Evolutionary conservation across 2,888 invertebrate genomes (phyloP).

Genomic region (Drosophila maculinotata): DNA sequence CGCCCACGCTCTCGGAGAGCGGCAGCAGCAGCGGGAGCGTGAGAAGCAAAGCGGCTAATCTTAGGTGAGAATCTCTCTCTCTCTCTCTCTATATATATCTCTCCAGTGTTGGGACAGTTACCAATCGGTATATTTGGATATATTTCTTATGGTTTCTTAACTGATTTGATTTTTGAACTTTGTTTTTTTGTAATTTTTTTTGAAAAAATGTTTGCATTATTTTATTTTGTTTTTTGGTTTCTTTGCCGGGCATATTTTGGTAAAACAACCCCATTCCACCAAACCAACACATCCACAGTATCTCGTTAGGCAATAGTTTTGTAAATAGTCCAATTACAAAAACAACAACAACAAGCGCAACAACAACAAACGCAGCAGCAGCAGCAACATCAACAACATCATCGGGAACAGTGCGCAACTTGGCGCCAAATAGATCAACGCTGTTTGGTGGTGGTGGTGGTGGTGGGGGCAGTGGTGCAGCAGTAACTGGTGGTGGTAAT

Average conservation of each 20-base stretch:
- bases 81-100: no score
- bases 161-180: conserved; percentile 10
- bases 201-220: conserved; percentile 31
- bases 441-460: conserved; percentile 76
- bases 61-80: conserved; percentile 77
- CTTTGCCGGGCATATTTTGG: conserved; percentile 64
- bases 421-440: conserved; percentile 84
- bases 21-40: conserved; percentile 80
- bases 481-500: conserved; percentile 42
- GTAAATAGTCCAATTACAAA: conserved; percentile 83
- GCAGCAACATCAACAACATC: conserved; percentile 46
- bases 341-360: conserved; percentile 59
- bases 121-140: neutral
- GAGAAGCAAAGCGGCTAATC: conserved; percentile 84
- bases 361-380: conserved; percentile 38
- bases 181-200: conserved; percentile 27
- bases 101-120: neutral
- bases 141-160: conserved; percentile 14
- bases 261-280: conserved; percentile 32
- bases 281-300: conserved; percentile 74
- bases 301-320: conserved; percentile 84
- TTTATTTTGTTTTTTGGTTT: conserved; percentile 52
- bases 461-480: conserved; percentile 20
- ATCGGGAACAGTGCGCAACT: conserved; percentile 67
- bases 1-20: conserved; percentile 83